These are phyloP conservation scores for Oegoconia quadripuncta DNA, from an alignment of 2,888 invertebrate species.

Conservation along the genomic window DNA sequence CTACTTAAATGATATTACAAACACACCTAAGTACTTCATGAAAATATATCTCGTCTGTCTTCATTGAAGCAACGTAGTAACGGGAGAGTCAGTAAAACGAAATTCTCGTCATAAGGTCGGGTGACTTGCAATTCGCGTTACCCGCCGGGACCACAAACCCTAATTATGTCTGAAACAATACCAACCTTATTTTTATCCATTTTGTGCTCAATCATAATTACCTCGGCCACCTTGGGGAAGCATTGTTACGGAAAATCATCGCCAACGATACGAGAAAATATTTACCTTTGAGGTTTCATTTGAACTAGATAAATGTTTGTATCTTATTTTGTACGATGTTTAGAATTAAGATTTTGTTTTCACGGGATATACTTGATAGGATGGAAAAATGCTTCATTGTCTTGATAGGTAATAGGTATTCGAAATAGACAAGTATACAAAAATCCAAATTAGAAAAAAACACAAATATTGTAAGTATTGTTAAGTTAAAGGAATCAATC, in stretches of 20 bases:
- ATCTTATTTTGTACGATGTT: not conserved
- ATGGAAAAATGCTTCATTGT: too few species aligned
- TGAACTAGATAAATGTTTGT: slow-evolving; percentile 1
- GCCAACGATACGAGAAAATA: slow-evolving; percentile 38
- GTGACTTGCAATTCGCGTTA: slow-evolving; percentile 58
- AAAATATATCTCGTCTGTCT: not conserved
- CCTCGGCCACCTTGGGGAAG: slow-evolving; percentile 58
- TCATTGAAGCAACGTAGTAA: too few species aligned
- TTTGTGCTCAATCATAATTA: slow-evolving; percentile 79
- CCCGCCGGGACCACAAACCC: slow-evolving; percentile 72
- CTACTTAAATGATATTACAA: too few species aligned
- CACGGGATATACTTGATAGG: too few species aligned
- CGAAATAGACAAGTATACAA: too few species aligned
- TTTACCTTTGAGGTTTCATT: slow-evolving; percentile 37
- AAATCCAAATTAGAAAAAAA: too few species aligned
- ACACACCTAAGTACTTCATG: too few species aligned
- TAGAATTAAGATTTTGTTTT: slow-evolving; percentile 13
- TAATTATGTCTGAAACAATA: slow-evolving; percentile 76
- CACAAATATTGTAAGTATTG: too few species aligned
- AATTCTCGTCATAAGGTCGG: slow-evolving; percentile 18
- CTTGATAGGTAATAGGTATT: too few species aligned
- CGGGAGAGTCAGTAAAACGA: slow-evolving; percentile 9
- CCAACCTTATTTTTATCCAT: slow-evolving; percentile 73
- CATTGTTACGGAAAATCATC: slow-evolving; percentile 63
- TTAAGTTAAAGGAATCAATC: too few species aligned